Evolutionary conservation across 2,113 vertebrate genomes (phyloP).

Genomic region (Salminus brasiliensis): DNA sequence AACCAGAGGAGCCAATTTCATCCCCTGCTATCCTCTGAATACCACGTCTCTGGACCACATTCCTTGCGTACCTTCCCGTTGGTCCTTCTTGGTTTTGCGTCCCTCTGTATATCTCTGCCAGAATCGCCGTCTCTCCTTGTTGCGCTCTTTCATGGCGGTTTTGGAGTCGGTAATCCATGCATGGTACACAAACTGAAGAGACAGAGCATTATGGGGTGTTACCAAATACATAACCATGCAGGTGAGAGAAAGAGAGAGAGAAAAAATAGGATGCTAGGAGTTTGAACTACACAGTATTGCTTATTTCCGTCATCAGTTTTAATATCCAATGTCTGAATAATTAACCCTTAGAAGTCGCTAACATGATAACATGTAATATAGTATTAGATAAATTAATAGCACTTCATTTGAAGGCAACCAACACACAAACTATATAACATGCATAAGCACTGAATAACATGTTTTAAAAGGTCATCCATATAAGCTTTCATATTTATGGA

Average conservation of each 20-base stretch:
- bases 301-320: background rate
- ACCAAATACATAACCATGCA: background rate
- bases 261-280: background rate
- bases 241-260: background rate
- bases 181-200: slow-evolving; percentile 89
- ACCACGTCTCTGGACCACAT: background rate
- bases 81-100: slow-evolving; percentile 57
- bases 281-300: background rate
- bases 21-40: background rate
- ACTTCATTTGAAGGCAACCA: no score
- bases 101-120: slow-evolving; percentile 65
- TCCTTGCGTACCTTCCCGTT: slow-evolving; percentile 75
- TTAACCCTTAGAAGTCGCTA: background rate
- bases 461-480: no score
- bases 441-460: no score
- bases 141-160: slow-evolving; percentile 86
- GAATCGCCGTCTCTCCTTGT: slow-evolving; percentile 76
- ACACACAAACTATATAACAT: no score
- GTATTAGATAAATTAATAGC: no score
- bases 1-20: background rate
- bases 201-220: background rate
- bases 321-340: background rate
- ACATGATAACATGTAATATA: background rate
- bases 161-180: slow-evolving; percentile 96
- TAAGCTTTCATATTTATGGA: no score